These are phyloP conservation scores for Cactoblastis cactorum DNA, from an alignment of 2,888 invertebrate genomes.

Conservation along the genomic window DNA sequence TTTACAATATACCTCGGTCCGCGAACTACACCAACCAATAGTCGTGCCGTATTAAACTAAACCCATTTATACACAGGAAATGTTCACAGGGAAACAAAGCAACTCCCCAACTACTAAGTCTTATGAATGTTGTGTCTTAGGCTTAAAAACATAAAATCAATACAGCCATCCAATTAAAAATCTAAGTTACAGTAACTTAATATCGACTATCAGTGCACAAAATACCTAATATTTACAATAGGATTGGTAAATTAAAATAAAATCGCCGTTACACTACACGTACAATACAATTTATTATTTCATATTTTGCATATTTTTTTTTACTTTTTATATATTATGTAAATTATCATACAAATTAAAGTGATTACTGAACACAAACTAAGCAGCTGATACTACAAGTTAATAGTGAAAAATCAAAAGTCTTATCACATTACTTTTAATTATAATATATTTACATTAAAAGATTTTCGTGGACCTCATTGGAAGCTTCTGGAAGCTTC, in stretches of 20 bases:
- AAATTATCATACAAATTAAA: conserved; percentile 47
- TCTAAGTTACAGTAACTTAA: conserved; percentile 62
- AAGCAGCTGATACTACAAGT: conserved; percentile 39
- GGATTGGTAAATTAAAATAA: conserved; percentile 54
- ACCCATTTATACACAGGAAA: conserved; percentile 47
- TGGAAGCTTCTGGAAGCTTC: conserved; percentile 35
- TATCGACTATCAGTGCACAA: conserved; percentile 69
- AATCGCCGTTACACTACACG: conserved; percentile 42
- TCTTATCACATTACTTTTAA: conserved; percentile 37
- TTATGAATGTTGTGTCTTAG: conserved; percentile 50
- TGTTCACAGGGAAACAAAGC: conserved; percentile 31
- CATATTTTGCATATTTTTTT: conserved; percentile 47
- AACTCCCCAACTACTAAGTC: conserved; percentile 45
- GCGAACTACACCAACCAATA: conserved; percentile 36
- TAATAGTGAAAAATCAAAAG: conserved; percentile 39
- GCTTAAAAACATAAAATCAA: conserved; percentile 47
- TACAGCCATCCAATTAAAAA: conserved; percentile 67
- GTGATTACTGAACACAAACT: conserved; percentile 58
- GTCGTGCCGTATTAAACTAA: conserved; percentile 42
- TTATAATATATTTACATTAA: conserved; percentile 50
- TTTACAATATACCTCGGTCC: conserved; percentile 57
- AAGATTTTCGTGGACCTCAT: conserved; percentile 29
- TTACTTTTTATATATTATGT: conserved; percentile 48
- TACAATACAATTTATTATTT: conserved; percentile 39
- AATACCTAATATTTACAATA: conserved; percentile 67